These are phyloP conservation scores for Samia ricini DNA, from an alignment of 1,140 invertebrate species.

Conservation along the genomic window DNA sequence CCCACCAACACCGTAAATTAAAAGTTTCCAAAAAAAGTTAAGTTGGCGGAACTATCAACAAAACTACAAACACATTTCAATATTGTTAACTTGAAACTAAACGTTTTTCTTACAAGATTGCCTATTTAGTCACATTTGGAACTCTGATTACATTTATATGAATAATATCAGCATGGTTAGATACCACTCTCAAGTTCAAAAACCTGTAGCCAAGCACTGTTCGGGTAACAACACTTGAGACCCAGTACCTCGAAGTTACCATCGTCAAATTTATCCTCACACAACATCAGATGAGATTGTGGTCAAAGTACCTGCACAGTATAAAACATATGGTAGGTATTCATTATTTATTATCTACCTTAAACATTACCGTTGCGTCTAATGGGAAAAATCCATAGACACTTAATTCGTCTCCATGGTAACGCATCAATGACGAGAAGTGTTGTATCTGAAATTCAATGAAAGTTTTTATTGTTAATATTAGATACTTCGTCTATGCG, in stretches of 20 bases:
- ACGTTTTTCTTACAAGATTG: no score
- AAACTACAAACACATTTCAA: no score
- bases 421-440: slow-evolving; percentile 48
- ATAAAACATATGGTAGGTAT: neutral
- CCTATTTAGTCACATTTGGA: no score
- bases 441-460: slow-evolving; percentile 49
- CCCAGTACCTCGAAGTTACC: neutral
- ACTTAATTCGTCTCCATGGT: slow-evolving; percentile 37
- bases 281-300: neutral
- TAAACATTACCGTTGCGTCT: slow-evolving; percentile 49
- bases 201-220: neutral
- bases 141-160: no score
- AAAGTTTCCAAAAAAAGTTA: no score
- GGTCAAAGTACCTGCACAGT: no score
- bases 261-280: no score
- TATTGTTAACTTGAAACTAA: no score
- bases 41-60: no score
- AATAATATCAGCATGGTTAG: neutral
- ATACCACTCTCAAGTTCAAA: neutral
- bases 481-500: no score
- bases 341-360: slow-evolving; percentile 29
- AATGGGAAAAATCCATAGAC: slow-evolving; percentile 47
- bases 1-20: no score
- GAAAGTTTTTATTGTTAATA: slow-evolving; percentile 6
- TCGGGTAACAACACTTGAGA: neutral